These are phyloP conservation scores for Alethe diademata DNA, from an alignment of 2,113 vertebrate species.

Conservation along the genomic window DNA sequence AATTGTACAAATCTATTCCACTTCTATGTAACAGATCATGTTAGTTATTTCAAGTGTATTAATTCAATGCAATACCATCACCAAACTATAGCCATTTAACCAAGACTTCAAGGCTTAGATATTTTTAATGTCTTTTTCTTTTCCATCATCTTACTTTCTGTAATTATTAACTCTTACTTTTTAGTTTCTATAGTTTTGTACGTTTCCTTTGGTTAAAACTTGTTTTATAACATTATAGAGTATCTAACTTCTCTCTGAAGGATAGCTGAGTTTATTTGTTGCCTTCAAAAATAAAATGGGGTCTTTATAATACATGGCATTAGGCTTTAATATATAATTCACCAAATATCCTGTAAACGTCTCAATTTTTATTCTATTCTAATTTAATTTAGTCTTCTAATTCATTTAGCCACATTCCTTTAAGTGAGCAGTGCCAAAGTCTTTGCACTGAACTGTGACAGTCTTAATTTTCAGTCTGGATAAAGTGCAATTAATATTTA, in stretches of 20 bases:
- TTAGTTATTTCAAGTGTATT: not conserved
- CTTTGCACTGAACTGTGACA: not conserved
- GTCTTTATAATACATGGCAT: not conserved
- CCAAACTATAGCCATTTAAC: not conserved
- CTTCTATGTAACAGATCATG: not conserved
- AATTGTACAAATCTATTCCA: not conserved
- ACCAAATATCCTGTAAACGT: not conserved
- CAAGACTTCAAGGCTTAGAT: not conserved
- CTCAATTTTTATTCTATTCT: not conserved
- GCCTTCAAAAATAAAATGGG: not conserved
- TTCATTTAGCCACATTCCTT: not conserved
- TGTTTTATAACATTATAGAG: not conserved
- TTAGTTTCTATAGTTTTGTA: not conserved
- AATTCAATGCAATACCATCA: not conserved
- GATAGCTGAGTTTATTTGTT: not conserved
- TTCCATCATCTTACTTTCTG: not conserved
- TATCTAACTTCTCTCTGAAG: not conserved
- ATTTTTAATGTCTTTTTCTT: not conserved
- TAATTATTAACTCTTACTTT: not conserved
- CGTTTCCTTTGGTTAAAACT: not conserved
- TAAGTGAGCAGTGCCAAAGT: not conserved
- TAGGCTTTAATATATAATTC: not conserved
- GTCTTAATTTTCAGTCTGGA: not conserved
- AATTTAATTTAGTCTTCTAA: not conserved
- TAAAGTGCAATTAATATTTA: not conserved